phyloP scores from a whole-genome alignment of 2,888 invertebrate species.

The Eupithecia centaureata region DNA sequence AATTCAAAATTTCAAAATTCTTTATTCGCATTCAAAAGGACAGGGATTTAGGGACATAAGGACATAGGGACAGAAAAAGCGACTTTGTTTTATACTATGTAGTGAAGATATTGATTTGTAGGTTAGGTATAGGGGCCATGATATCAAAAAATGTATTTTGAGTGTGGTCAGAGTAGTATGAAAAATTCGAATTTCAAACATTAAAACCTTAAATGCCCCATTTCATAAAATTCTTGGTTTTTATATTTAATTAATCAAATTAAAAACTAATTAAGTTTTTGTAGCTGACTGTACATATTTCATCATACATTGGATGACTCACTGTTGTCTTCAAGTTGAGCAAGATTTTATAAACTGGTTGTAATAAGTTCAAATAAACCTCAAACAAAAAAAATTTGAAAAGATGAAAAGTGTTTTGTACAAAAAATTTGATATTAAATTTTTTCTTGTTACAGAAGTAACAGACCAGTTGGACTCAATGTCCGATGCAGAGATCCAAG shows the following conservation, averaged over 20 bases:
- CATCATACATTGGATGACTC: conserved; percentile 5
- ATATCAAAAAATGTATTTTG: background rate
- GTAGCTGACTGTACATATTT: background rate
- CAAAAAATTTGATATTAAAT: no score
- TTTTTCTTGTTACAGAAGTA: conserved; percentile 21
- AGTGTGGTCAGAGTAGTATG: background rate
- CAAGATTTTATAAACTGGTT: background rate
- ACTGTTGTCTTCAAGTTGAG: background rate
- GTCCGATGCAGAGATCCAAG: conserved; percentile 88
- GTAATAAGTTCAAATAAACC: no score
- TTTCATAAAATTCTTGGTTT: background rate
- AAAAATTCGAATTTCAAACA: background rate
- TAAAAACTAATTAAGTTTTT: background rate
- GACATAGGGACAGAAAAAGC: no score
- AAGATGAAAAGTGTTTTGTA: background rate
- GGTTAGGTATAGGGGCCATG: background rate
- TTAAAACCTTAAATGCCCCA: background rate
- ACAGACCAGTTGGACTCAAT: conserved; percentile 86
- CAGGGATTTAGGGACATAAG: no score
- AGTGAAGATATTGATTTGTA: background rate
- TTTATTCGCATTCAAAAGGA: no score
- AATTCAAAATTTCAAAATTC: no score
- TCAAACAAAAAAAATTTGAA: no score
- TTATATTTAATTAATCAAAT: no score
- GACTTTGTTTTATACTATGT: no score